Percentiles rank a stretch among this genome's conserved stretches.
These are phyloP conservation scores for Sitodiplosis mosellana DNA, from an alignment of 1,140 invertebrate species.

Conservation along the genomic window DNA sequence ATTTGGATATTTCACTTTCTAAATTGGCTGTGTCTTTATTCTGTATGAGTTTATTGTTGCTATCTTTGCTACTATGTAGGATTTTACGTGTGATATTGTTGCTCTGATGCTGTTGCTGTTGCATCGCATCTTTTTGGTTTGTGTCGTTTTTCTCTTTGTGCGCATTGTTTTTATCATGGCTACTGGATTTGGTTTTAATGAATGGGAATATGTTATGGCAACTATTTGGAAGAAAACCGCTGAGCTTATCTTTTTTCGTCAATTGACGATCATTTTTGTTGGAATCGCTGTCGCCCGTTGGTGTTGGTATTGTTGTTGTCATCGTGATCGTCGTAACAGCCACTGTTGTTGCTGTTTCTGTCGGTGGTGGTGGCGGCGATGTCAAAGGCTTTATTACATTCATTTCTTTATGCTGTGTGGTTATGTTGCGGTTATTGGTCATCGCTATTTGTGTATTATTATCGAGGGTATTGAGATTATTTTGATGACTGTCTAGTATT, in stretches of 20 bases:
- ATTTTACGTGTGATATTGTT: too few species aligned
- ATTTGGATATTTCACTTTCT: too few species aligned
- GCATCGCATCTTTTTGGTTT: neutral
- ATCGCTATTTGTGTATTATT: neutral
- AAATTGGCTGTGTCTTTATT: too few species aligned
- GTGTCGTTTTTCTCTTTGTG: slow-evolving; percentile 9
- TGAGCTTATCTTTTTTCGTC: slow-evolving; percentile 22
- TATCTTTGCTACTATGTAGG: too few species aligned
- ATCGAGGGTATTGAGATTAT: neutral
- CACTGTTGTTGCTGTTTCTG: too few species aligned
- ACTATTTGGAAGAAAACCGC: slow-evolving; percentile 23
- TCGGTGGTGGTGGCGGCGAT: slow-evolving; percentile 4
- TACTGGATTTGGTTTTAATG: slow-evolving; percentile 21
- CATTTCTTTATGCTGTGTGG: neutral
- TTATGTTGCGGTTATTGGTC: neutral
- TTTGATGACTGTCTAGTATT: too few species aligned
- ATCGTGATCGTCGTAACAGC: neutral
- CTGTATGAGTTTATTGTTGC: too few species aligned
- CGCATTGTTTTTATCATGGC: slow-evolving; percentile 10
- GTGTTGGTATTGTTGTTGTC: neutral
- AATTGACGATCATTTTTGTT: slow-evolving; percentile 3
- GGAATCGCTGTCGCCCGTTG: slow-evolving; percentile 1
- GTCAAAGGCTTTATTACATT: slow-evolving; percentile 1
- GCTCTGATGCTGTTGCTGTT: neutral
- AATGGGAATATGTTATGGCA: slow-evolving; percentile 21